A percentile compares a stretch with the other conserved stretches of the same genome.
phyloP scores from a whole-genome alignment of 2,113 vertebrate genomes.

The Mesoclemmys tuberculata region DNA sequence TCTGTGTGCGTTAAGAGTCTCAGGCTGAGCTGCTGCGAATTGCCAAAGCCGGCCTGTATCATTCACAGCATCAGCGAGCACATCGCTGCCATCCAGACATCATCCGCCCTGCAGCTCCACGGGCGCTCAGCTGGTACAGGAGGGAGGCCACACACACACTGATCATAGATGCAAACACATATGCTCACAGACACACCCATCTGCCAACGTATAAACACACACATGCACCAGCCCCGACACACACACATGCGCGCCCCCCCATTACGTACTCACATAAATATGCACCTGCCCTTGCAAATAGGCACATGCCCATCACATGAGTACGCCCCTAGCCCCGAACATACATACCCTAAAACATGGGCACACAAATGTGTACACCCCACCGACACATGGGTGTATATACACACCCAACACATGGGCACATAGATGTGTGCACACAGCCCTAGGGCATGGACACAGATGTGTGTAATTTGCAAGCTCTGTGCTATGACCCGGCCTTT shows the following conservation, averaged over 20 bases:
- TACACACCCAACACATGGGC: too few species aligned
- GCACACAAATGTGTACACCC: neutral
- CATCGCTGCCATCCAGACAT: constrained; percentile 5
- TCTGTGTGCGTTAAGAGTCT: constrained; percentile 43
- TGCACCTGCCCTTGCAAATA: neutral
- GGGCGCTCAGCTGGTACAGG: constrained; percentile 33
- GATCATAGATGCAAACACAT: fast-evolving
- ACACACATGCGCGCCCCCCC: neutral
- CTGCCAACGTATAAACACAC: neutral
- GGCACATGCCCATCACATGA: neutral
- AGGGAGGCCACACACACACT: neutral
- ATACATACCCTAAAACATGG: neutral
- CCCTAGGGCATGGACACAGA: neutral
- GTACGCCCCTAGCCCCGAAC: neutral
- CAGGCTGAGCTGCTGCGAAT: constrained; percentile 62
- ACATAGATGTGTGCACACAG: neutral
- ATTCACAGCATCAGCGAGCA: constrained; percentile 58
- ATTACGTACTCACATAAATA: neutral
- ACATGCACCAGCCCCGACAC: neutral
- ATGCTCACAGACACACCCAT: neutral
- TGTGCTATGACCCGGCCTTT: neutral
- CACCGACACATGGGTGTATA: too few species aligned
- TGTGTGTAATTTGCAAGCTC: neutral
- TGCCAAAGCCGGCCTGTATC: constrained; percentile 65
- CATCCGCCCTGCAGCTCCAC: neutral